These are phyloP conservation scores for Anthonomus grandis DNA, from an alignment of 1,140 invertebrate species.

Conservation along the genomic window DNA sequence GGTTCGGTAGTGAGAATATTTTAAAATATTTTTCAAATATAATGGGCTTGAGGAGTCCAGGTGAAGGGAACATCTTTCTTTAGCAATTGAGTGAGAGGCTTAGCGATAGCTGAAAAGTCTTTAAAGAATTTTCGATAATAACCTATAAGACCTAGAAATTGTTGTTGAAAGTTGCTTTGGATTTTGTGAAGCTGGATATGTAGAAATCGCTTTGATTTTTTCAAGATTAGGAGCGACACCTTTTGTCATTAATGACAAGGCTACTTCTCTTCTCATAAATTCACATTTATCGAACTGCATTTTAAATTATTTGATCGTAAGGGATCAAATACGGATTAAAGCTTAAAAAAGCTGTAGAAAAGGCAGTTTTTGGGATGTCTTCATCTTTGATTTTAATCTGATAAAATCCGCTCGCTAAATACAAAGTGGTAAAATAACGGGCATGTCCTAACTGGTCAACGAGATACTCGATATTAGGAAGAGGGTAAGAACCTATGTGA, in stretches of 20 bases:
- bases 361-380: too few relatives aligned
- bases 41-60: neutral
- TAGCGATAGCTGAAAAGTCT: conserved; percentile 16
- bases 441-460: too few relatives aligned
- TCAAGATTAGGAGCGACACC: conserved; percentile 49
- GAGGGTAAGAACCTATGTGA: too few relatives aligned
- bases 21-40: too few relatives aligned
- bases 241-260: conserved; percentile 40
- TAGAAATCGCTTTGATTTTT: conserved; percentile 45
- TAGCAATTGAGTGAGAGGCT: conserved; percentile 22
- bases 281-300: conserved; percentile 44
- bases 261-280: conserved; percentile 41
- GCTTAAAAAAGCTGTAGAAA: too few relatives aligned
- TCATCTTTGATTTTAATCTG: too few relatives aligned
- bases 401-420: too few relatives aligned
- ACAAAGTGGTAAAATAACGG: too few relatives aligned
- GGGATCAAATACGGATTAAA: neutral
- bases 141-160: conserved; percentile 48
- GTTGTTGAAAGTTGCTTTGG: conserved; percentile 36
- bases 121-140: conserved; percentile 28
- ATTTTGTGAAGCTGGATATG: conserved; percentile 39
- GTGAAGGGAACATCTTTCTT: conserved; percentile 14
- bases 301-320: neutral
- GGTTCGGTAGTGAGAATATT: too few relatives aligned
- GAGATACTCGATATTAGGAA: too few relatives aligned